Conservation (phyloP, 1,140 invertebrate species). For the Helicoverpa armigera region DNA sequence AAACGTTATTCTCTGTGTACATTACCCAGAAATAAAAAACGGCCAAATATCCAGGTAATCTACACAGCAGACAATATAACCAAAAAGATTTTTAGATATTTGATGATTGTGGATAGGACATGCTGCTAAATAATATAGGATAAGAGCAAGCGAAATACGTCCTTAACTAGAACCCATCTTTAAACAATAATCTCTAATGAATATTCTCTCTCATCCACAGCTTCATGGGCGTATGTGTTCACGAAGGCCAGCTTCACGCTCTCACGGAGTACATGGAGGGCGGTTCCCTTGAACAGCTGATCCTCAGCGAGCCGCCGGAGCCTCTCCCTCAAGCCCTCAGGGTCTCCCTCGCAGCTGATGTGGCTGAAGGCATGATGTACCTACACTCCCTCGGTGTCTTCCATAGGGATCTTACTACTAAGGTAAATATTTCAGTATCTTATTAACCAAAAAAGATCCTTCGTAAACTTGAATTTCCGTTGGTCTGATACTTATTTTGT, state of each 20-base stretch:
- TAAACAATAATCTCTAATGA: not conserved
- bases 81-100: too few relatives aligned
- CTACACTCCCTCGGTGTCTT: constrained; percentile 96
- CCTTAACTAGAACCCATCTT: not conserved
- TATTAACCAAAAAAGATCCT: too few relatives aligned
- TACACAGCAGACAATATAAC: too few relatives aligned
- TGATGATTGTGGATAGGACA: too few relatives aligned
- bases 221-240: constrained; percentile 98
- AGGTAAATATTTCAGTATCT: constrained; percentile 86
- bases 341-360: constrained; percentile 94
- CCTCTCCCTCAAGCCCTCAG: constrained; percentile 93
- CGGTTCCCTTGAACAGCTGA: constrained; percentile 96
- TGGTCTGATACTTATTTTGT: too few relatives aligned
- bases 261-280: constrained; percentile 98
- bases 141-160: too few relatives aligned
- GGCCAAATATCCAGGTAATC: too few relatives aligned
- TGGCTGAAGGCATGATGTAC: constrained; percentile 96
- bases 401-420: constrained; percentile 98
- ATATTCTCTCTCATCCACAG: constrained; percentile 85
- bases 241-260: constrained; percentile 97
- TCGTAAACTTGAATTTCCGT: too few relatives aligned
- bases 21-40: too few relatives aligned
- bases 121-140: too few relatives aligned
- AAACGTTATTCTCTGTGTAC: not conserved
- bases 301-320: constrained; percentile 90